Evolutionary conservation across 2,113 vertebrate species (phyloP).

Genomic region (Trinectes maculatus): DNA sequence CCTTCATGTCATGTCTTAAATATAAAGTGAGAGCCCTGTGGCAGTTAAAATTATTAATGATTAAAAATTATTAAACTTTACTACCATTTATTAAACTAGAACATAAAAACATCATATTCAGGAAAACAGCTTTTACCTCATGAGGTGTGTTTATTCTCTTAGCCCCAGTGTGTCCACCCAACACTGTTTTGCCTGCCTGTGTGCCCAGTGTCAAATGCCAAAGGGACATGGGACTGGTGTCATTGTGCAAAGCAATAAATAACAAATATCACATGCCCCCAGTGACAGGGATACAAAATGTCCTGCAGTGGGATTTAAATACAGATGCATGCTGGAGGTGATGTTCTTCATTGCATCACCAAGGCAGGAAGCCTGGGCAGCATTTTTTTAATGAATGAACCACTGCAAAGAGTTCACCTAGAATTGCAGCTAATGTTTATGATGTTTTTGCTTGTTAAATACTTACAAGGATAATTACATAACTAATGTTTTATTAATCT

Average conservation of each 20-base stretch:
- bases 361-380: constrained; percentile 30
- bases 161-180: not conserved
- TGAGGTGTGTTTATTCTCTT: not conserved
- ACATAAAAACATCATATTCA: not conserved
- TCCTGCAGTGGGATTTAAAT: constrained; percentile 73
- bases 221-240: constrained; percentile 62
- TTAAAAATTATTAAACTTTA: too few relatives aligned
- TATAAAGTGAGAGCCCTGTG: not conserved
- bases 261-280: constrained; percentile 54
- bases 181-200: constrained; percentile 19
- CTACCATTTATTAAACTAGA: not conserved
- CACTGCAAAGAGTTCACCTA: too few relatives aligned
- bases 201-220: constrained; percentile 64
- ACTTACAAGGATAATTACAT: too few relatives aligned
- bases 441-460: too few relatives aligned
- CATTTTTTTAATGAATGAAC: too few relatives aligned
- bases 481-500: too few relatives aligned
- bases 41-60: not conserved
- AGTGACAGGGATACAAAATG: constrained; percentile 72
- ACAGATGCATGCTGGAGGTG: constrained; percentile 63
- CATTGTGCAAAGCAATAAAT: constrained; percentile 75
- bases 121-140: constrained; percentile 4
- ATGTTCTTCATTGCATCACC: constrained; percentile 41
- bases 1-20: not conserved
- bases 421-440: too few relatives aligned